Base-by-base conservation (phyloP, 2,797 vertebrate species). In the Enteromius anoplus region DNA sequence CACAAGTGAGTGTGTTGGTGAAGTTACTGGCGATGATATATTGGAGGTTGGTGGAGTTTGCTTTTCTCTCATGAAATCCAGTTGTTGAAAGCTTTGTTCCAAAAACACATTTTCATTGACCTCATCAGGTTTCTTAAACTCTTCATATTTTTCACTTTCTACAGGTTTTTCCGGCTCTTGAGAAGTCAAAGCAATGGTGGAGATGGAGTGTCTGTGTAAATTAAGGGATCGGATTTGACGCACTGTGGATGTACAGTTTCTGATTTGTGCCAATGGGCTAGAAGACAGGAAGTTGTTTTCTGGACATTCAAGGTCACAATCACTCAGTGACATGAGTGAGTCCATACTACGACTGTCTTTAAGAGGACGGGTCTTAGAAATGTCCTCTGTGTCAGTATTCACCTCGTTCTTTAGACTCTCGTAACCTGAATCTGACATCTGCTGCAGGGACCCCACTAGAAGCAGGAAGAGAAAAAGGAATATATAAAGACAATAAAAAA, bases 321-420 rank as follows among this genome's bases (percentile, higher is more conserved):
- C 96, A 0, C 96, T 98, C 81, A 97, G 91, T 1, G 96, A 97
- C 91, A 98, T 94, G 85, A 97, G 96, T 0, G 97, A 98, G 90
- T 98, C 97, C 19, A 96, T 94, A 90, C 97, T 98, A 73, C 95
- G 93, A 91, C 95, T 96, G 12, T 96, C 97, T 8, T 76, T 80
- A 69, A 80, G 32, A 64, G 95, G 94, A 42, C 92, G 95, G 82
- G 92, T 89, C 0, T 87, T 89, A 0, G 92, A 91, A 71, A 21
- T 70, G 9, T 86, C 85, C 60, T 86, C 76, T 1, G 77, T 40
- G 26, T 98, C 97, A 3, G 97, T 97, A 32, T 80, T 83, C 0
- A 96, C 93, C 91, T 98, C 97, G 0, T 97, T 97, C 92, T 99
- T 97, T 87, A 98, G 91, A 86, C 97, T 98, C 92, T 97, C 96